Percentiles rank a stretch among this genome's conserved stretches.
phyloP scores from a whole-genome alignment of 1,140 invertebrate genomes.

The Achatina immaculata region DNA sequence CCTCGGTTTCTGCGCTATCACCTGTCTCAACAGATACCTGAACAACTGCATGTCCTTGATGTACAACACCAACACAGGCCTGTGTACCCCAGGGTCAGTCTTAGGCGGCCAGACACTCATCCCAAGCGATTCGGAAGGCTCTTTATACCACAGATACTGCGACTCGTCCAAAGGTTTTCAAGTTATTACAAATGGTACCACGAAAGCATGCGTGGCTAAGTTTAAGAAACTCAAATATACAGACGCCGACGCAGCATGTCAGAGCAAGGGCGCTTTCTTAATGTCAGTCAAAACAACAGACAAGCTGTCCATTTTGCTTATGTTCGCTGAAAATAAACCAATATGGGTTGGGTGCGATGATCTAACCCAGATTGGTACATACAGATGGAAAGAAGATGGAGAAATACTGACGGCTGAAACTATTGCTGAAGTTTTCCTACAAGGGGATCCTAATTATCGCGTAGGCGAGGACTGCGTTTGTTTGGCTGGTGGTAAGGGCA shows the following conservation, averaged over 20 bases:
- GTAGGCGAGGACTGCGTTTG: too few species aligned
- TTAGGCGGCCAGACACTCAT: too few species aligned
- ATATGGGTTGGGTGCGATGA: neutral
- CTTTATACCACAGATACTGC: neutral
- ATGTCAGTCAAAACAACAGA: neutral
- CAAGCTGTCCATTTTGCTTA: neutral
- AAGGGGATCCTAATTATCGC: neutral
- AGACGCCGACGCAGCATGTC: neutral
- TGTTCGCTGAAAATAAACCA: neutral
- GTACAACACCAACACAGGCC: neutral
- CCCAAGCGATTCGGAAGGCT: neutral
- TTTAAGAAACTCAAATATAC: neutral
- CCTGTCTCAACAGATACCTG: neutral
- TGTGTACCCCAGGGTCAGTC: neutral
- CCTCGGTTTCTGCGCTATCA: neutral
- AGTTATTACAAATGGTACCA: neutral
- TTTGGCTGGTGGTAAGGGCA: too few species aligned
- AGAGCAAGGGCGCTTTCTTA: neutral
- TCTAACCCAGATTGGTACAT: neutral
- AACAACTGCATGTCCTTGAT: neutral
- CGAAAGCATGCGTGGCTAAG: neutral
- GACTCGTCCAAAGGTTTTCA: neutral
- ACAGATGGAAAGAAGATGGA: neutral
- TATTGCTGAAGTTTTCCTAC: neutral
- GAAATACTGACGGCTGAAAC: neutral